phyloP scores from a whole-genome alignment of 2,797 vertebrate species.

The Denticeps clupeoides region DNA sequence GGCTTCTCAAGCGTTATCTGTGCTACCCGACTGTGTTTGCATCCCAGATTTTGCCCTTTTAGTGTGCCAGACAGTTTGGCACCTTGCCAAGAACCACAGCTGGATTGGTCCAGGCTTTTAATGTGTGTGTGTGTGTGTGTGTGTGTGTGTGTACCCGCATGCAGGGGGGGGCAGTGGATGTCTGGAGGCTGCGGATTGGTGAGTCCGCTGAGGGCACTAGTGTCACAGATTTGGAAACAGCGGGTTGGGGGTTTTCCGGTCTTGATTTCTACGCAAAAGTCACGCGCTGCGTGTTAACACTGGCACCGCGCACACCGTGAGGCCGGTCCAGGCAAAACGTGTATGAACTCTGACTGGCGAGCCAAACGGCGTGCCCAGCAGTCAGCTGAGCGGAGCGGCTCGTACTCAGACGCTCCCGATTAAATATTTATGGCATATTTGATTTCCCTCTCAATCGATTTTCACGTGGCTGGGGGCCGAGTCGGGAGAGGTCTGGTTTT shows the following conservation, averaged over 20 bases:
- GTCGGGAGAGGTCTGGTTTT: background rate
- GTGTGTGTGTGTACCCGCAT: slow-evolving; percentile 29
- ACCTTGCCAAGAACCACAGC: slow-evolving; percentile 48
- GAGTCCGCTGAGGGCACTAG: too few relatives aligned
- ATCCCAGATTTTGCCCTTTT: slow-evolving; percentile 13
- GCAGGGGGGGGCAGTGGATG: slow-evolving; percentile 41
- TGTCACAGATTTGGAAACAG: too few relatives aligned
- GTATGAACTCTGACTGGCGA: too few relatives aligned
- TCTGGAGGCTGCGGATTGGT: slow-evolving; percentile 21
- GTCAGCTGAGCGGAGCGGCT: slow-evolving; percentile 47
- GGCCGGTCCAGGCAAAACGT: too few relatives aligned
- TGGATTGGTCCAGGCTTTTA: slow-evolving; percentile 39
- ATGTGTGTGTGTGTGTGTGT: slow-evolving; percentile 17
- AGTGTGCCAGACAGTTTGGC: slow-evolving; percentile 38
- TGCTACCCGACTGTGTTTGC: slow-evolving; percentile 16
- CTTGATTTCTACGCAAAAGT: too few relatives aligned
- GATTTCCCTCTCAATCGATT: slow-evolving; percentile 38
- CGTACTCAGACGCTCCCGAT: slow-evolving; percentile 41
- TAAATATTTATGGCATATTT: slow-evolving; percentile 55
- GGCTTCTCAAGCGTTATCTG: slow-evolving; percentile 12
- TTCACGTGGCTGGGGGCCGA: background rate
- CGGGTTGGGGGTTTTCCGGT: too few relatives aligned
- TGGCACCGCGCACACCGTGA: too few relatives aligned
- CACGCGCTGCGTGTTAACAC: too few relatives aligned
- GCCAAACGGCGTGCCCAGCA: slow-evolving; percentile 38